Evolutionary conservation across 2,113 vertebrate species (phyloP).

Genomic region (Columba janthina): DNA sequence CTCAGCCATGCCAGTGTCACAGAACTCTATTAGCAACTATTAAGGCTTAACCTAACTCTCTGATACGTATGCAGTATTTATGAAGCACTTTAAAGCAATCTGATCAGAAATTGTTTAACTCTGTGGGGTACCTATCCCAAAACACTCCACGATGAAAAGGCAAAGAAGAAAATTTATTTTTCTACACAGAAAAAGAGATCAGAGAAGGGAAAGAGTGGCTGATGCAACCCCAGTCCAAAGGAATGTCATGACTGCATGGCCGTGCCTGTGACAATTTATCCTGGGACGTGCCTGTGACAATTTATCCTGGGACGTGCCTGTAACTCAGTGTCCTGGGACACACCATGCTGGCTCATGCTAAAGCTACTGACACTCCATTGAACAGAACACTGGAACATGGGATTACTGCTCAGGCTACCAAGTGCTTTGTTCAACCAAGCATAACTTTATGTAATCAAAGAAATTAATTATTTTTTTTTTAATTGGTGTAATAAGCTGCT

Average conservation of each 20-base stretch:
- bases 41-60: background rate
- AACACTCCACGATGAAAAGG: background rate
- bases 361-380: background rate
- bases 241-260: background rate
- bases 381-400: background rate
- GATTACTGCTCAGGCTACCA: background rate
- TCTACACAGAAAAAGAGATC: background rate
- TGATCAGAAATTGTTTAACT: background rate
- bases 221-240: background rate
- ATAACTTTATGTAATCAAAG: background rate
- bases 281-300: too few relatives aligned
- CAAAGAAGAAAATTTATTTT: background rate
- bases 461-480: background rate
- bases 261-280: background rate
- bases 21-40: background rate
- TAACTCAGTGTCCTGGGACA: background rate
- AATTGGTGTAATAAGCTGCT: background rate
- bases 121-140: background rate
- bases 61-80: background rate
- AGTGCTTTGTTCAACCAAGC: background rate
- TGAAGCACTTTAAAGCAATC: background rate
- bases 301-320: too few relatives aligned
- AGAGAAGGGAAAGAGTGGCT: background rate
- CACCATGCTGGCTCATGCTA: background rate
- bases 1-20: background rate